Base-by-base conservation (phyloP, 2,888 invertebrate species). In the Dasypolia templi region DNA sequence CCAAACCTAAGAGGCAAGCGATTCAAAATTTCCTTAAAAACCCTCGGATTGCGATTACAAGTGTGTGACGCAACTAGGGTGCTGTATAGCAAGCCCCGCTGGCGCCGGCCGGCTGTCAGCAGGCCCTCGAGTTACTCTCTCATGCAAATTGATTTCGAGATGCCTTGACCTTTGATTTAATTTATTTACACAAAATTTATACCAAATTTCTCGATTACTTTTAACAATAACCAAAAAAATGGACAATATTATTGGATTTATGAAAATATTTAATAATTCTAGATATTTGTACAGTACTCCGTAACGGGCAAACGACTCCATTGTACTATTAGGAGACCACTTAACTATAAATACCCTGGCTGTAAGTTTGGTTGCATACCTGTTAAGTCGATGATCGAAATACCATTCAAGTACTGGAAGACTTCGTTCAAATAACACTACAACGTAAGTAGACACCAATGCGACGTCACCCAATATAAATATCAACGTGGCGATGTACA, bases 311-410 rank as follows among this genome's bases (percentile, higher is more conserved):
- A 29, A 29, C 22, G 14, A 4, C 22, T 29, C 3, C 3, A 55
- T 7, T 19, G 7, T 19, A 55, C 0, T 17, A 17, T 17, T 55
- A 3, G 55, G 55, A 9, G 55, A 55, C 55, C 55, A 55, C 4
- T 4, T n/a, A 0, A n/a, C 0, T n/a, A 4, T 3, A n/a, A 51
- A n/a, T 12, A n/a, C 9, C 0, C 4, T 0, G 11, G 12, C 11
- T n/a, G n/a, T n/a, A n/a, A n/a, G n/a, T n/a, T n/a, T n/a, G n/a
- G n/a, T n/a, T n/a, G n/a, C n/a, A n/a, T n/a, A n/a, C n/a, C n/a
- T n/a, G n/a, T n/a, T n/a, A n/a, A n/a, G n/a, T n/a, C n/a, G n/a
- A n/a, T n/a, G n/a, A n/a, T n/a, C n/a, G n/a, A n/a, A n/a, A n/a
- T n/a, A n/a, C n/a, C n/a, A n/a, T n/a, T n/a, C n/a, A n/a, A n/a